Base-by-base conservation (phyloP, 1,140 invertebrate species). In the Cydia strobilella region DNA sequence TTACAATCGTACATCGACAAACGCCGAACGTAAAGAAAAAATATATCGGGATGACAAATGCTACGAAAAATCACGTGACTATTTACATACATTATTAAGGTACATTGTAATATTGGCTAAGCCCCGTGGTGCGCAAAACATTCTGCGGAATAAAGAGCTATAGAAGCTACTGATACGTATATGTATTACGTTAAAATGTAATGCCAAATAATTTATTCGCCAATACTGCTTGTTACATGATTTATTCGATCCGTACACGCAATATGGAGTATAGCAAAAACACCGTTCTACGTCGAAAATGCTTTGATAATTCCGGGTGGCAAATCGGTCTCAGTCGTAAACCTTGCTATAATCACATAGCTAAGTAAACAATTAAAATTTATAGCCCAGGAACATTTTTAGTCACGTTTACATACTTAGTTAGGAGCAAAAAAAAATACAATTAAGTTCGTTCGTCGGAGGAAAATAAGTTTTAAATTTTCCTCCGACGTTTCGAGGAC, bases 111-210 rank as follows among this genome's bases (percentile, higher is more conserved):
- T n/a, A n/a, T n/a, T n/a, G n/a, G n/a, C n/a, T n/a, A n/a, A n/a
- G n/a, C n/a, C n/a, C 3, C 31, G 31, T 2, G 35, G 35, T 39
- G 0, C 35, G 35, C 35, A 39, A 10, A 39, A 9, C 7, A 35
- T 35, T 35, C 0, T 35, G 7, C 12, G 42, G 42, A 48, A 42
- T 1, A 42, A 48, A 39, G 35, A 7, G 6, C 6, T 18, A 54
- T 54, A 6, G 54, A 59, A 23, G 54, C 20, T 23, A 59, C 54
- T 59, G n/a, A 23, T 59, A 59, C 54, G 2, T 59, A 23, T 59
- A 59, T 59, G 23, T 59, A 59, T 59, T 59, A 59, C 54, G 54
- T 23, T 59, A 59, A 18, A 59, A 20, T 18, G n/a, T 51, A 51
- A 51, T 23, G n/a, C 51, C 51, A 20, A 59, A n/a, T 51, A 48